Base-by-base conservation (phyloP, 2,888 invertebrate species). In the Caenorhabditis angaria region DNA sequence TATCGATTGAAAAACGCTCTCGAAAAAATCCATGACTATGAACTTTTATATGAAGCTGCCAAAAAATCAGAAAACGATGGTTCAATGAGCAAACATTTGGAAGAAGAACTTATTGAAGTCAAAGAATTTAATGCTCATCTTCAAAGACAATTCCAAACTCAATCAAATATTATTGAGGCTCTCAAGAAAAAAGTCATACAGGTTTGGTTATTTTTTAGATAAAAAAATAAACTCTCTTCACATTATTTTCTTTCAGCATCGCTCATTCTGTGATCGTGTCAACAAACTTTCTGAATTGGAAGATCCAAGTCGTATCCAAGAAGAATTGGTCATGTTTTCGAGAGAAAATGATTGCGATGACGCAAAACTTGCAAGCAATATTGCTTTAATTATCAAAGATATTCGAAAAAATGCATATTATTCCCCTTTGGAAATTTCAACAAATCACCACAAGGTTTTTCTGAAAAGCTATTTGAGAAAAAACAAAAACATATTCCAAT, bases 151-250 rank as follows among this genome's bases (percentile, higher is more conserved):
- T 80, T 80, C 72, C 72, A 73, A 65, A 66, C 83, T 6, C 86
- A 86, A 62, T 83, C 83, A 51, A 83, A 83, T 53, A 82, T 86
- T 27, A 83, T 86, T 65, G 77, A 82, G 32, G 77, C 78, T 1
- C 66, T 86, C 53, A 86, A 86, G 65, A 78, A 83, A 56, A 80
- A 78, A 41, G 64, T 85, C 4, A 51, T 82, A 24, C 65, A 73
- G 62, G 82, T 85, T n/a, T n/a, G n/a, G n/a, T n/a, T n/a, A n/a
- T n/a, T 14, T 28, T n/a, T 55, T 4, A 28, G 20, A 41, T 14
- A 41, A 14, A 41, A 48, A 48, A 48, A 5, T 48, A 6, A 48
- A 18, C 4, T n/a, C 8, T 22, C 22, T 50, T 24, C 1, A 50
- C 2, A 50, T 12, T 4, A 8, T 32, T 48, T n/a, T 20, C 10